Evolutionary conservation across 2,113 vertebrate species (phyloP).

Genomic region (Strix uralensis): DNA sequence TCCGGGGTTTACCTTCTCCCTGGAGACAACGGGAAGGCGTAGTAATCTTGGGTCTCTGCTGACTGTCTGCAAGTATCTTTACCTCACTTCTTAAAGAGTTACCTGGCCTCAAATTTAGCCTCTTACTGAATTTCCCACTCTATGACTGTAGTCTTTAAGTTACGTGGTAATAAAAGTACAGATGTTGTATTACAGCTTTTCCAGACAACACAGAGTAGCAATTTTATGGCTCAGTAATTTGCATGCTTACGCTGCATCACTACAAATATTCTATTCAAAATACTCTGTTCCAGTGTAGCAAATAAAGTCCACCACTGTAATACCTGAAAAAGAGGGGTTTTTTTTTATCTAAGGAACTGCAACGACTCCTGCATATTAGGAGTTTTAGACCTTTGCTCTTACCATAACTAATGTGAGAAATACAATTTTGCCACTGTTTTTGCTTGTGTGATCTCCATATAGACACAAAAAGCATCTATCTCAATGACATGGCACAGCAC

Average conservation of each 20-base stretch:
- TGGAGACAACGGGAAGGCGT: fast-evolving
- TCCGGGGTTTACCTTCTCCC: too few relatives aligned
- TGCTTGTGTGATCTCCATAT: not conserved
- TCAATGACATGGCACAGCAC: not conserved
- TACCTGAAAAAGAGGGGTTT: not conserved
- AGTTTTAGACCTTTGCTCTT: not conserved
- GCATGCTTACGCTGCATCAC: not conserved
- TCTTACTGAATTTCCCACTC: not conserved
- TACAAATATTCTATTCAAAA: not conserved
- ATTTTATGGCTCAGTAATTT: not conserved
- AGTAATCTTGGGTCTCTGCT: not conserved
- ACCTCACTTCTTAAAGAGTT: not conserved
- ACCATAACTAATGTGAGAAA: not conserved
- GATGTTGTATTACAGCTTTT: not conserved
- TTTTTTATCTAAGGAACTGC: not conserved
- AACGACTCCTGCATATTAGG: not conserved
- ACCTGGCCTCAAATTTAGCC: not conserved
- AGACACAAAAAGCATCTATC: fast-evolving
- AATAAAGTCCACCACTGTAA: not conserved
- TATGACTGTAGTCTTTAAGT: not conserved
- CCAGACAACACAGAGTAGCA: not conserved
- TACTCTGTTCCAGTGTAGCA: not conserved
- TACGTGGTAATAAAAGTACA: not conserved
- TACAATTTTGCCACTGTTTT: not conserved
- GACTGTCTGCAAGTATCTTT: not conserved